Evolutionary conservation across 2,797 vertebrate genomes (phyloP).

Genomic region (Schizopygopsis pylzovi): DNA sequence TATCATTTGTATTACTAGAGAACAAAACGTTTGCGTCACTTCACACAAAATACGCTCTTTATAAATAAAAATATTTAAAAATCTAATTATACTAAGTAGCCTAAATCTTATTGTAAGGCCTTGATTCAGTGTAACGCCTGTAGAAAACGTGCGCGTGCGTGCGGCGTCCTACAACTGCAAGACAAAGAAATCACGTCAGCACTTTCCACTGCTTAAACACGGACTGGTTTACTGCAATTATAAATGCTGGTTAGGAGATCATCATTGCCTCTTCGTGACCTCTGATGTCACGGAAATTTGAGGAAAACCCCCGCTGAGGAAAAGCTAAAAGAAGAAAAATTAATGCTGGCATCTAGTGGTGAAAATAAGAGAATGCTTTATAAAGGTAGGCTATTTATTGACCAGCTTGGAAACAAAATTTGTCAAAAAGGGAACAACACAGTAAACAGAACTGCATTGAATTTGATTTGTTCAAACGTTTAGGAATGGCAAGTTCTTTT

Average conservation of each 20-base stretch:
- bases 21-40: neutral
- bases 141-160: neutral
- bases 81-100: too few species aligned
- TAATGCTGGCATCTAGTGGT: constrained; percentile 57
- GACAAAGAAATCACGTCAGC: constrained; percentile 3
- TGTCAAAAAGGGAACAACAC: neutral
- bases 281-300: constrained; percentile 42
- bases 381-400: neutral
- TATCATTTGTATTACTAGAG: neutral
- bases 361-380: neutral
- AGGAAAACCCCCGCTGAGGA: neutral
- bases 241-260: constrained; percentile 13
- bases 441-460: neutral
- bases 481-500: too few species aligned
- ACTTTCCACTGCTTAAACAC: constrained; percentile 11
- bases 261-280: neutral
- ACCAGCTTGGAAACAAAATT: too few species aligned
- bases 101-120: neutral
- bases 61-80: neutral
- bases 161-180: neutral
- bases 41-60: neutral
- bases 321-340: constrained; percentile 4
- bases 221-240: constrained; percentile 20
- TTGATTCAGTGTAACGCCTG: neutral
- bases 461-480: neutral